Evolutionary conservation across 37 sponge, comb jelly and placozoan genomes (phyloP).

Genomic region (Crambe crambe): DNA sequence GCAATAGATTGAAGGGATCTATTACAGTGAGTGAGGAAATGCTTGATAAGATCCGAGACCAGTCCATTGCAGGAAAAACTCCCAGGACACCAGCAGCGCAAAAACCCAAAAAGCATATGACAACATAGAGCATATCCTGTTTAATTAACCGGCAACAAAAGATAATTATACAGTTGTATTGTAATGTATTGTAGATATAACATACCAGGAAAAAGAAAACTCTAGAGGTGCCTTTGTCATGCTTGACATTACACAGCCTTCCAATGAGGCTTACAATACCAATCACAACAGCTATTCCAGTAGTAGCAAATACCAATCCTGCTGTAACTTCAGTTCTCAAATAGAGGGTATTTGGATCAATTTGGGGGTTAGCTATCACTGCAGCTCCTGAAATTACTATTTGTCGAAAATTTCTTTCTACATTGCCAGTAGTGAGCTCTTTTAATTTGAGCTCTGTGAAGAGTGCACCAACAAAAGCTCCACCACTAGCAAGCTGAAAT

Average conservation of each 20-base stretch:
- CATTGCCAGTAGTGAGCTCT: not conserved
- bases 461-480: not conserved
- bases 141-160: not conserved
- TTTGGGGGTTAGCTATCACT: too few relatives aligned
- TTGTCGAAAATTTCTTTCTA: too few relatives aligned
- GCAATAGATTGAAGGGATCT: too few relatives aligned
- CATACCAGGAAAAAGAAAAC: too few relatives aligned
- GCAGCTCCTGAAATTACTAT: too few relatives aligned
- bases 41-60: too few relatives aligned
- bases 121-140: not conserved
- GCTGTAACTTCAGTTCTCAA: not conserved
- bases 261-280: not conserved
- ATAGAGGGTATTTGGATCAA: not conserved
- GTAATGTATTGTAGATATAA: too few relatives aligned
- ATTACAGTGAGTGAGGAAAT: too few relatives aligned
- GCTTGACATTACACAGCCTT: not conserved
- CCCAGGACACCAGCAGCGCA: not conserved
- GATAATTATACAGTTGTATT: not conserved
- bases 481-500: not conserved
- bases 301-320: slow-evolving; percentile 1
- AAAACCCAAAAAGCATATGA: not conserved
- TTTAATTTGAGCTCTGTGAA: not conserved
- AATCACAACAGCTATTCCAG: not conserved
- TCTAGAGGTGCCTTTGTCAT: too few relatives aligned
- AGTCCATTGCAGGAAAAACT: not conserved